Evolutionary conservation across 2,888 invertebrate genomes (phyloP).

Genomic region (Archips xylosteana): DNA sequence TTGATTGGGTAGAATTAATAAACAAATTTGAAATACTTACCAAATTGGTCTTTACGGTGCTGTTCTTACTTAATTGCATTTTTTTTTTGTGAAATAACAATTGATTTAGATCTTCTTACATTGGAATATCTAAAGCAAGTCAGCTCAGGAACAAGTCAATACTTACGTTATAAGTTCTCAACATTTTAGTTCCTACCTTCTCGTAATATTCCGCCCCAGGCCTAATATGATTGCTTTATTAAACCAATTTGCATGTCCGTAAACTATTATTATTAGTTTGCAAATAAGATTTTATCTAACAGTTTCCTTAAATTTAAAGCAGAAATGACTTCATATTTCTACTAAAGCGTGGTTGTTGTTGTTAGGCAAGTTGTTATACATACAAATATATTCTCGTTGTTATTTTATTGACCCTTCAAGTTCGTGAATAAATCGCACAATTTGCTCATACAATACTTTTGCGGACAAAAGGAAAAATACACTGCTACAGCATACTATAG

Average conservation of each 20-base stretch:
- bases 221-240: constrained; percentile 22
- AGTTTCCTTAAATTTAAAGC: neutral
- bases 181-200: constrained; percentile 11
- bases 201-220: constrained; percentile 5
- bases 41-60: too few species aligned
- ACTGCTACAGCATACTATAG: too few species aligned
- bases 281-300: neutral
- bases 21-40: too few species aligned
- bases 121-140: neutral
- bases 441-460: too few species aligned
- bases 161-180: neutral
- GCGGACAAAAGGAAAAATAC: too few species aligned
- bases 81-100: too few species aligned
- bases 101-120: too few species aligned
- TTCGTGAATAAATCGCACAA: too few species aligned
- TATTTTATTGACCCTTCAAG: too few species aligned
- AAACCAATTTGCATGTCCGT: constrained; percentile 8
- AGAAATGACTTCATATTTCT: neutral
- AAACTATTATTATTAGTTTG: neutral
- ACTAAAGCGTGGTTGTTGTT: neutral
- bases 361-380: neutral
- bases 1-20: too few species aligned
- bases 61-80: too few species aligned
- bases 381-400: too few species aligned
- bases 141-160: constrained; percentile 15